Evolutionary conservation across 2,113 vertebrate species (phyloP).

Genomic region (Pseudorectes ferrugineus): DNA sequence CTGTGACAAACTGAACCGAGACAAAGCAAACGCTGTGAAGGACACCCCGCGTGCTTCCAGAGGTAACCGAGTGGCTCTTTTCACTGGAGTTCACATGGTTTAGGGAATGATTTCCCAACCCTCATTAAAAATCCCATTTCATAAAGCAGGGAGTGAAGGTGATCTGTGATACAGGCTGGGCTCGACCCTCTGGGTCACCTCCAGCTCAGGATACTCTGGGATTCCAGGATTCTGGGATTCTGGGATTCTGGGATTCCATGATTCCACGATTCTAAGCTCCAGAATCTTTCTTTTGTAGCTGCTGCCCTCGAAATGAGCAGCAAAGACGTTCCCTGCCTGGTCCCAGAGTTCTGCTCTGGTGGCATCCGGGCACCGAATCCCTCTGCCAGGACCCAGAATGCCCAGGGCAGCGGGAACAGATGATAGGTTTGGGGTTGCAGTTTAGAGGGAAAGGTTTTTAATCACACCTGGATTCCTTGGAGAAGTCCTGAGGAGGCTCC

Average conservation of each 20-base stretch:
- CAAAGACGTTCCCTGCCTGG: neutral
- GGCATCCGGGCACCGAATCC: neutral
- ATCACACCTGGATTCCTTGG: neutral
- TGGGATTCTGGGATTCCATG: fast-evolving
- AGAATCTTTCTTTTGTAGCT: neutral
- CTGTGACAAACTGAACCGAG: neutral
- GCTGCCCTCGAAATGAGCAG: neutral
- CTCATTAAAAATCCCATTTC: neutral
- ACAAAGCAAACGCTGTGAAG: neutral
- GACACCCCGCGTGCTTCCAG: neutral
- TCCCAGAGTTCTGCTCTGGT: neutral
- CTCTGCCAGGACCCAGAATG: neutral
- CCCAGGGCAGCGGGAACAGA: neutral
- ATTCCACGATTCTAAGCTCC: neutral
- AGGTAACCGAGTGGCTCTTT: neutral
- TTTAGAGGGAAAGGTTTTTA: neutral
- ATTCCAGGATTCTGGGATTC: neutral
- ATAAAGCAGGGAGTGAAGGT: fast-evolving
- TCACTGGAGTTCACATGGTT: neutral
- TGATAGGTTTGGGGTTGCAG: neutral
- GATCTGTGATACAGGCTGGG: fast-evolving
- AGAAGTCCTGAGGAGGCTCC: neutral
- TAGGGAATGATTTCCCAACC: neutral
- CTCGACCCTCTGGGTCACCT: neutral
- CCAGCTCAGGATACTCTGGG: neutral